Conservation (phyloP, 2,888 invertebrate genomes). For the Kryphioiulus occultus region DNA sequence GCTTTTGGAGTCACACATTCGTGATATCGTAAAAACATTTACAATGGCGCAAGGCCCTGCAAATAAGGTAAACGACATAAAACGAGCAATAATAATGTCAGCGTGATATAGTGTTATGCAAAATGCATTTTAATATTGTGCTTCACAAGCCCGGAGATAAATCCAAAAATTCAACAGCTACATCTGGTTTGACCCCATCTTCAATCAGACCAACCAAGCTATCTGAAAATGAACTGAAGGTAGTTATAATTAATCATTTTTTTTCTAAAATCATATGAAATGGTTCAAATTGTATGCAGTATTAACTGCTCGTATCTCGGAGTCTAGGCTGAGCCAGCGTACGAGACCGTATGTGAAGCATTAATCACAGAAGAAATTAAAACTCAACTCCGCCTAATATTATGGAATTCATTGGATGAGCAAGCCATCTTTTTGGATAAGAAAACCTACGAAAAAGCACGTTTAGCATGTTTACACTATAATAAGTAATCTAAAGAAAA, state of each 20-base stretch:
- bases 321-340: background rate
- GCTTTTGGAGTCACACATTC: background rate
- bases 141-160: background rate
- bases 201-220: background rate
- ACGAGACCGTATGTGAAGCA: background rate
- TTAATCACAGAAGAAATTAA: slow-evolving; percentile 42
- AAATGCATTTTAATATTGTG: background rate
- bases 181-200: background rate
- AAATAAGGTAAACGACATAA: slow-evolving; percentile 41
- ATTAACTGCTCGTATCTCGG: background rate
- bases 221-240: background rate
- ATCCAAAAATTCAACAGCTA: background rate
- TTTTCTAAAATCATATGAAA: background rate
- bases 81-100: background rate
- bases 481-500: background rate
- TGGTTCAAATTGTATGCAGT: background rate
- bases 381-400: background rate
- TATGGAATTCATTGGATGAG: slow-evolving; percentile 44
- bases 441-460: background rate
- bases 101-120: background rate
- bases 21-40: background rate
- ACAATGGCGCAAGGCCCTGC: slow-evolving; percentile 44
- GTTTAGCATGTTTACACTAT: background rate
- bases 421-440: slow-evolving; percentile 27
- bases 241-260: background rate